These are phyloP conservation scores for Jordanella pulchra DNA, from an alignment of 2,797 vertebrate genomes.

Conservation along the genomic window DNA sequence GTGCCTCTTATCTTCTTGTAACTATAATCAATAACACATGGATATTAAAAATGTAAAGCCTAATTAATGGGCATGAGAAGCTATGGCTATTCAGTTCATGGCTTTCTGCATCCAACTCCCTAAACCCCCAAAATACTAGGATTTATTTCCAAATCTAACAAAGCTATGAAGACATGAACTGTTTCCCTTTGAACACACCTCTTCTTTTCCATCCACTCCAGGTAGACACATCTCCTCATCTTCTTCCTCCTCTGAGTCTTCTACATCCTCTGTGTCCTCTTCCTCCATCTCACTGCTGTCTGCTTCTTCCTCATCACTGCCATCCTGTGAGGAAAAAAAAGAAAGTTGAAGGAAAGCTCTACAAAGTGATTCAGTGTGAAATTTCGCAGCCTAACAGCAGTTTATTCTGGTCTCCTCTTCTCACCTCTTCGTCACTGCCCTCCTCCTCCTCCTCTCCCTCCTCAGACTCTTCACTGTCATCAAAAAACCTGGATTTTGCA, in stretches of 20 bases:
- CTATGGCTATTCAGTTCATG: no score
- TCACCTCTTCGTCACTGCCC: conserved; percentile 82
- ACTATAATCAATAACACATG: not conserved
- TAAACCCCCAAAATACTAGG: not conserved
- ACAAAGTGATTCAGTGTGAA: conserved; percentile 3
- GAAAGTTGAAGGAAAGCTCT: not conserved
- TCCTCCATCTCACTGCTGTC: conserved; percentile 86
- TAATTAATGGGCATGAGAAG: not conserved
- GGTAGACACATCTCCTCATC: conserved; percentile 94
- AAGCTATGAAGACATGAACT: not conserved
- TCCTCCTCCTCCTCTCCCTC: conserved; percentile 91
- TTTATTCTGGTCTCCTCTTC: conserved; percentile 15
- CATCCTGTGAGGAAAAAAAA: conserved; percentile 79
- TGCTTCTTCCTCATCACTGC: conserved; percentile 89
- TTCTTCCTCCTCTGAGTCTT: conserved; percentile 84
- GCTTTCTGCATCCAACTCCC: not conserved
- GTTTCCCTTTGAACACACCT: conserved; percentile 78
- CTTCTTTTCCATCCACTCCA: conserved; percentile 98
- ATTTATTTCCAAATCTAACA: not conserved
- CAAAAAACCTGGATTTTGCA: conserved; percentile 96
- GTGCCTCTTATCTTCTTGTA: not conserved
- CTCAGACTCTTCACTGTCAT: conserved; percentile 96
- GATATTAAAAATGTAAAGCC: not conserved
- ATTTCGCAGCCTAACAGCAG: not conserved
- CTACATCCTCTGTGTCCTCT: conserved; percentile 83